Evolutionary conservation across 2,888 invertebrate species (phyloP).

Genomic region (Lasioglossum malachurum): DNA sequence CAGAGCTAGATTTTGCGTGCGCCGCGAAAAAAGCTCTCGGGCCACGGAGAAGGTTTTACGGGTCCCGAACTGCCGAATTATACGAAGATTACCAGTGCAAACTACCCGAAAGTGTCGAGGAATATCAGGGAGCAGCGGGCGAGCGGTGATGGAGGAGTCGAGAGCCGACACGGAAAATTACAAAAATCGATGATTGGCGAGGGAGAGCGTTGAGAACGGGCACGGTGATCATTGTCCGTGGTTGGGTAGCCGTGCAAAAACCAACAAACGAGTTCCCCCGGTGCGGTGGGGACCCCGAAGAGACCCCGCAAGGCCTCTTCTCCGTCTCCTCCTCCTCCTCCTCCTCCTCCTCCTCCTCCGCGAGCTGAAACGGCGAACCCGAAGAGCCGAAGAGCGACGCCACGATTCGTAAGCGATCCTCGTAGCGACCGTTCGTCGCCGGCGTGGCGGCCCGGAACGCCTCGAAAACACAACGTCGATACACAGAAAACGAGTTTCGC

Average conservation of each 20-base stretch:
- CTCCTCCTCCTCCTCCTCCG: conserved; percentile 30
- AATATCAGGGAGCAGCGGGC: background rate
- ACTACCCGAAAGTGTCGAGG: conserved; percentile 1
- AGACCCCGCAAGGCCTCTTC: conserved; percentile 31
- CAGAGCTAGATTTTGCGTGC: background rate
- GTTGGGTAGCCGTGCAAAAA: conserved; percentile 73
- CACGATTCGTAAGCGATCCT: conserved; percentile 71
- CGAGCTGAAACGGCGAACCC: conserved; percentile 28
- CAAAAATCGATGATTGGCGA: conserved; percentile 77
- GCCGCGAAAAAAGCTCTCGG: background rate
- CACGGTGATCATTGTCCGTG: conserved; percentile 61
- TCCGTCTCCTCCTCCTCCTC: conserved; percentile 35
- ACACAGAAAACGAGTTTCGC: conserved; percentile 62
- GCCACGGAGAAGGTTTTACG: background rate
- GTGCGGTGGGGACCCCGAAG: conserved; percentile 57
- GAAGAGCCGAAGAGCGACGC: conserved; percentile 10
- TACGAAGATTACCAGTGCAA: conserved; percentile 14
- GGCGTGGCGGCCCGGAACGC: conserved; percentile 48
- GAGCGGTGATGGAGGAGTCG: conserved; percentile 18
- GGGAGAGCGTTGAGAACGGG: conserved; percentile 38
- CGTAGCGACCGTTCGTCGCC: conserved; percentile 62
- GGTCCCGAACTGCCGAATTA: conserved; percentile 16
- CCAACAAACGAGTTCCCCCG: conserved; percentile 77
- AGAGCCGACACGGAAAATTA: conserved; percentile 72
- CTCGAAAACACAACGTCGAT: conserved; percentile 65